Evolutionary conservation across 2,797 vertebrate species (phyloP).

Genomic region (Hypotaenidia philippensis): DNA sequence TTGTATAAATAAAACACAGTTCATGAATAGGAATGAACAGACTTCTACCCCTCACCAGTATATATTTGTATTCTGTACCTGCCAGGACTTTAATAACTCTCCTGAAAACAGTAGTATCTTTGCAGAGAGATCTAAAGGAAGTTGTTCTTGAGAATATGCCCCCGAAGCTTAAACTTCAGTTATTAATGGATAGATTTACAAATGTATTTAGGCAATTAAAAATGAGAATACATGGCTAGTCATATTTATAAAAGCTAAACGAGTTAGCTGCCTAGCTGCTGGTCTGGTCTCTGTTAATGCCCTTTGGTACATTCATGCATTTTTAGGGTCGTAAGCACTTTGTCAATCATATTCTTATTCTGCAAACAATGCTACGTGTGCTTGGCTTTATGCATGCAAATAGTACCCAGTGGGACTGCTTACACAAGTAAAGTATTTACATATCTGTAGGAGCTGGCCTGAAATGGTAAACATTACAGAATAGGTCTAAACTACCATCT

Average conservation of each 20-base stretch:
- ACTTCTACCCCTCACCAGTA: background rate
- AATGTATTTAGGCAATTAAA: slow-evolving; percentile 34
- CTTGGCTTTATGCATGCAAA: background rate
- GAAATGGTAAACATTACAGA: background rate
- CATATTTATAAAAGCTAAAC: background rate
- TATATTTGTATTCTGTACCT: slow-evolving; percentile 53
- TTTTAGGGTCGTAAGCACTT: slow-evolving; percentile 13
- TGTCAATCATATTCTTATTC: background rate
- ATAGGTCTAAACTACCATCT: background rate
- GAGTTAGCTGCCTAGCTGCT: background rate
- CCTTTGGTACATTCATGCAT: background rate
- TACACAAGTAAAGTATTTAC: background rate
- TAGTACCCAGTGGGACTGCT: background rate
- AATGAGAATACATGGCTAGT: background rate
- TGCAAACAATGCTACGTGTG: background rate
- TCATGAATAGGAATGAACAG: slow-evolving; percentile 66
- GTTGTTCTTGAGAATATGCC: slow-evolving; percentile 66
- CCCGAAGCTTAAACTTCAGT: slow-evolving; percentile 63
- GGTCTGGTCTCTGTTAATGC: background rate
- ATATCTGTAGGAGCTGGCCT: background rate
- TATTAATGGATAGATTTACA: slow-evolving; percentile 35
- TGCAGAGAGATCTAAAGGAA: slow-evolving; percentile 46
- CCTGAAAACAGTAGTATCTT: slow-evolving; percentile 35
- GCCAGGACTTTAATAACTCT: slow-evolving; percentile 39
- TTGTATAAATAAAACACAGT: slow-evolving; percentile 63